phyloP scores from a whole-genome alignment of 1,140 invertebrate genomes.

The Neodiprion lecontei region DNA sequence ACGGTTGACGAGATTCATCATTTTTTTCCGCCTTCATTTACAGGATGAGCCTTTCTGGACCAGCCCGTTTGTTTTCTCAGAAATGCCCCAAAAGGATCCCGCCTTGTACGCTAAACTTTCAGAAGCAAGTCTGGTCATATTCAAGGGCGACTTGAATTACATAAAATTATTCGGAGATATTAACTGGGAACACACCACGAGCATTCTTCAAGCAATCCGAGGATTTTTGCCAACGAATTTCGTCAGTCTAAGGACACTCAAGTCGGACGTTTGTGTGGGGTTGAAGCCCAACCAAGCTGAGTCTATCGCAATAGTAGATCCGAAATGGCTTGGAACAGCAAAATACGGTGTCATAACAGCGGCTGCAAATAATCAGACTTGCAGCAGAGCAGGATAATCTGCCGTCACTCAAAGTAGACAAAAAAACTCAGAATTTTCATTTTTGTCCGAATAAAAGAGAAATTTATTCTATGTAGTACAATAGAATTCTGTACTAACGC shows the following conservation, averaged over 20 bases:
- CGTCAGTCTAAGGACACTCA: slow-evolving; percentile 86
- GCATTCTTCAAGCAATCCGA: slow-evolving; percentile 74
- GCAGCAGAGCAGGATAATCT: too few species aligned
- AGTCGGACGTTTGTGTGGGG: slow-evolving; percentile 90
- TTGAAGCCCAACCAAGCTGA: slow-evolving; percentile 70
- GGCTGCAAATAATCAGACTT: slow-evolving; percentile 18
- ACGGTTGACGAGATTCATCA: slow-evolving; percentile 3
- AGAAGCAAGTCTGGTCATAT: slow-evolving; percentile 77
- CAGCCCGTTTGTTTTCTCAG: slow-evolving; percentile 77
- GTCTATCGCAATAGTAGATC: slow-evolving; percentile 66
- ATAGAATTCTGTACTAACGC: too few species aligned
- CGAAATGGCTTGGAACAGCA: slow-evolving; percentile 88
- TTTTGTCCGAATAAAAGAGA: too few species aligned
- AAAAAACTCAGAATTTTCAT: too few species aligned
- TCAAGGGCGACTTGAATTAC: slow-evolving; percentile 98
- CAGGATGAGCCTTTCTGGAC: slow-evolving; percentile 85
- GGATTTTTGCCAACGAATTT: slow-evolving; percentile 86
- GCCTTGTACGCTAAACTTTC: slow-evolving; percentile 77
- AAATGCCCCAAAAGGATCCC: slow-evolving; percentile 77
- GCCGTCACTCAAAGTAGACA: too few species aligned
- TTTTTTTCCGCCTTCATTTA: slow-evolving; percentile 19
- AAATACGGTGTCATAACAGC: slow-evolving; percentile 82
- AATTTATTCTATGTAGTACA: too few species aligned
- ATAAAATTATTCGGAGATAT: slow-evolving; percentile 91
- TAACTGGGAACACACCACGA: slow-evolving; percentile 78